Percentiles rank a stretch among this genome's conserved stretches.
Conservation (phyloP, 2,797 vertebrate species). For the Okamejei kenojei region DNA sequence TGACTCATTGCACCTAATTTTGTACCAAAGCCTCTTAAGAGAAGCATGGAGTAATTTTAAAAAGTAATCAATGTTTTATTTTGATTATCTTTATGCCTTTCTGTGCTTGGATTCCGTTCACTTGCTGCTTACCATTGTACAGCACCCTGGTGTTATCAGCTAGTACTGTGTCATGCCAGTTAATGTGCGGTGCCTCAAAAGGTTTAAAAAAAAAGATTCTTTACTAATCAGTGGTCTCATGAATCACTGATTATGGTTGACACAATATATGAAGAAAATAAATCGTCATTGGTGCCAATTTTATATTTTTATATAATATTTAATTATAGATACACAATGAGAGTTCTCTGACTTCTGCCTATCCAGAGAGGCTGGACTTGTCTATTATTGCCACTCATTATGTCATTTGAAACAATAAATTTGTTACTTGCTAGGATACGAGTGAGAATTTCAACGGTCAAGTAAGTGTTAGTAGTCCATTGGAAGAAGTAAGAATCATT, state of each 20-base stretch:
- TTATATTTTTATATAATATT: conserved; percentile 33
- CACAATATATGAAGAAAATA: conserved; percentile 29
- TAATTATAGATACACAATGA: neutral
- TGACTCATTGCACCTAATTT: neutral
- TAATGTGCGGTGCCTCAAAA: neutral
- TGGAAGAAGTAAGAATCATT: neutral
- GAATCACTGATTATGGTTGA: conserved; percentile 11
- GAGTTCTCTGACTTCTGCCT: neutral
- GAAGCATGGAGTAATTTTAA: neutral
- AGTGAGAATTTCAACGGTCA: conserved; percentile 14
- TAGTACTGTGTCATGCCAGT: conserved; percentile 2
- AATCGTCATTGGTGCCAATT: conserved; percentile 35
- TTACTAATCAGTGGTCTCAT: neutral
- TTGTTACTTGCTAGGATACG: neutral
- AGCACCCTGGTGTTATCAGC: neutral
- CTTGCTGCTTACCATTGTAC: neutral
- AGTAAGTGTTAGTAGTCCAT: neutral
- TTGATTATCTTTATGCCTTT: neutral
- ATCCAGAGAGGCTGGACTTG: neutral
- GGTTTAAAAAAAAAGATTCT: neutral
- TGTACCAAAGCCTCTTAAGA: conserved; percentile 20
- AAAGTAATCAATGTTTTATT: neutral
- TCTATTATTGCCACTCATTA: neutral
- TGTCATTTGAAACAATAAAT: conserved; percentile 6
- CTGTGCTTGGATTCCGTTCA: neutral